A percentile compares a stretch with the other conserved stretches of the same genome.
Conservation (phyloP, 37 sponge, comb jelly and placozoan genomes). For the Chondrilla cf. caribensis region DNA sequence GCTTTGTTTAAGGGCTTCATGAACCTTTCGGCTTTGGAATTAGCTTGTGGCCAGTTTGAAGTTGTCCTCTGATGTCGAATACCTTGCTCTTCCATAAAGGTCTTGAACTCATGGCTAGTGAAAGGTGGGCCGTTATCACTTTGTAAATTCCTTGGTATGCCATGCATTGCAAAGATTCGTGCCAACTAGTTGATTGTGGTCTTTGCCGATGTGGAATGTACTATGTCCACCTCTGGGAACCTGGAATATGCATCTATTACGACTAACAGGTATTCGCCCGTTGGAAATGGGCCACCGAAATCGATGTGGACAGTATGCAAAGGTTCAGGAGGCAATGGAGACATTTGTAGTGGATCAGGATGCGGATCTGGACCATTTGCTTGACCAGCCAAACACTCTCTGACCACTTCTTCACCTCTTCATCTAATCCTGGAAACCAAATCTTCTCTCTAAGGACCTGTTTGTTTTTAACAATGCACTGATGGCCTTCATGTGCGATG, state of each 20-base stretch:
- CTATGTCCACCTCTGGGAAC: neutral
- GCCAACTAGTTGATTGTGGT: conserved; percentile 41
- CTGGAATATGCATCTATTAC: conserved; percentile 57
- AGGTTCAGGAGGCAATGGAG: neutral
- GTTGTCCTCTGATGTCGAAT: conserved; percentile 32
- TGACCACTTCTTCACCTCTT: conserved; percentile 6
- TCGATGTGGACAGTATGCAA: neutral
- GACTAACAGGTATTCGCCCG: conserved; percentile 43
- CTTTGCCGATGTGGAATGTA: conserved; percentile 35
- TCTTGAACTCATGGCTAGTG: conserved; percentile 22
- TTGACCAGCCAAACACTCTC: no score
- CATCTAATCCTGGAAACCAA: conserved; percentile 30
- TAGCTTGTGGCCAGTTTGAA: conserved; percentile 40
- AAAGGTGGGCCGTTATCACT: conserved; percentile 53
- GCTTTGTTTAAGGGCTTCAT: conserved; percentile 32
- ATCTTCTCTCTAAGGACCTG: conserved; percentile 40
- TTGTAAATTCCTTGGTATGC: conserved; percentile 22
- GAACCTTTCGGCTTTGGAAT: conserved; percentile 33
- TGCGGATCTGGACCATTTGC: no score
- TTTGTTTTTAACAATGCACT: conserved; percentile 39
- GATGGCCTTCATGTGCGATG: conserved; percentile 43
- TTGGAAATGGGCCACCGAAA: conserved; percentile 52
- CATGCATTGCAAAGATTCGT: conserved; percentile 43
- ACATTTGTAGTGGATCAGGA: neutral
- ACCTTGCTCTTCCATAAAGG: conserved; percentile 33